Conservation (phyloP, 2,888 invertebrate species). For the Palloptera scutellata region DNA sequence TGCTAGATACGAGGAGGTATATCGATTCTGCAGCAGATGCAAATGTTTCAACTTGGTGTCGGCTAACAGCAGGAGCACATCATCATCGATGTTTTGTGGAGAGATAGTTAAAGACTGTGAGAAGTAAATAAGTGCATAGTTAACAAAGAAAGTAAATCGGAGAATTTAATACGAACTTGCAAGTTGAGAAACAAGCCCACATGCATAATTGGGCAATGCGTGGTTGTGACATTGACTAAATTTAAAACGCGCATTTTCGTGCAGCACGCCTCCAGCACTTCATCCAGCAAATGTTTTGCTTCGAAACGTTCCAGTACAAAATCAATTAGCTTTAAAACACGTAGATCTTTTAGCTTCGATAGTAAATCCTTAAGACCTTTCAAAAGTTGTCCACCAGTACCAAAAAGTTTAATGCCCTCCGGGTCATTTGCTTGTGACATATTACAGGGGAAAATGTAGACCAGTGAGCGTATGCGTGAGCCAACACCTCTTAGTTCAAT, state of each 20-base stretch:
- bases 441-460: constrained; percentile 80
- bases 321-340: constrained; percentile 74
- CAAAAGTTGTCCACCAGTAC: constrained; percentile 78
- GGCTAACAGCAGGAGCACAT: constrained; percentile 74
- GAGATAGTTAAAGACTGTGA: constrained; percentile 71
- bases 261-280: constrained; percentile 73
- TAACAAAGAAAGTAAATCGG: not conserved
- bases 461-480: constrained; percentile 68
- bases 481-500: constrained; percentile 66
- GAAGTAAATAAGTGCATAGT: not conserved
- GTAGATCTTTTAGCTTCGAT: constrained; percentile 71
- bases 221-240: constrained; percentile 78
- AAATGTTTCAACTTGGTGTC: constrained; percentile 71
- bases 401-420: constrained; percentile 73
- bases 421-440: constrained; percentile 72
- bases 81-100: constrained; percentile 79
- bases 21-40: constrained; percentile 77
- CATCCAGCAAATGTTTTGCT: constrained; percentile 76
- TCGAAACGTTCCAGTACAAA: constrained; percentile 77
- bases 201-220: constrained; percentile 75
- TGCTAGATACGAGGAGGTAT: constrained; percentile 69
- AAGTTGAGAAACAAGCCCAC: constrained; percentile 80
- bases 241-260: constrained; percentile 71
- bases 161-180: constrained; percentile 63
- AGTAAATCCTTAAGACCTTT: constrained; percentile 74